These are phyloP conservation scores for Pristionchus exspectatus DNA, from an alignment of 2,888 invertebrate species.

Conservation along the genomic window DNA sequence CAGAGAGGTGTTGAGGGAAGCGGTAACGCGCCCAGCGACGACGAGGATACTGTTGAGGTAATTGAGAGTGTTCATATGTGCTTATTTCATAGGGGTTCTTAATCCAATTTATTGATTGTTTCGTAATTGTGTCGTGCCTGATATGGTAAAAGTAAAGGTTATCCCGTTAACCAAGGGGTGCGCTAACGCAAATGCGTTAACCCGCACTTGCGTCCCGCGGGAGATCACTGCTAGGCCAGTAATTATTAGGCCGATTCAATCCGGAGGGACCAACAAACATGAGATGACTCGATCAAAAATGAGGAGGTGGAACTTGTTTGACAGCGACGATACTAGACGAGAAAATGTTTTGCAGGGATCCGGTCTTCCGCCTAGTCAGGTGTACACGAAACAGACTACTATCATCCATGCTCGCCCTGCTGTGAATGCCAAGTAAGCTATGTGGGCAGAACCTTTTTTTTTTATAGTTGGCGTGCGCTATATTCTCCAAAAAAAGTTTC, in stretches of 20 bases:
- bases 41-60: conserved; percentile 34
- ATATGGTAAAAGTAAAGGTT: too few species aligned
- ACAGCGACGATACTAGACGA: too few species aligned
- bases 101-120: not conserved
- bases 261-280: too few species aligned
- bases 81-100: not conserved
- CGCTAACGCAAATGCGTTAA: too few species aligned
- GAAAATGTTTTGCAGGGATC: not conserved
- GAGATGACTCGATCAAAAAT: not conserved
- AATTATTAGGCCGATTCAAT: too few species aligned
- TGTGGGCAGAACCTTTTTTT: not conserved
- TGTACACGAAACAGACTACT: conserved; percentile 32
- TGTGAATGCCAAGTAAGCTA: not conserved
- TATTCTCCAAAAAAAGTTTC: not conserved
- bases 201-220: too few species aligned
- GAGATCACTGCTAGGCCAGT: too few species aligned
- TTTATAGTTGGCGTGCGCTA: not conserved
- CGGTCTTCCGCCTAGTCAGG: conserved; percentile 39
- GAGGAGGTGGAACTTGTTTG: not conserved
- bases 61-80: too few species aligned
- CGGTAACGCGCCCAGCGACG: conserved; percentile 4
- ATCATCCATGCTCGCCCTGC: not conserved
- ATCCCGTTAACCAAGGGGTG: too few species aligned
- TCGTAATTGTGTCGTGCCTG: not conserved
- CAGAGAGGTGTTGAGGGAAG: not conserved